These are phyloP conservation scores for Psettodes erumei DNA, from an alignment of 2,113 vertebrate species.

Conservation along the genomic window DNA sequence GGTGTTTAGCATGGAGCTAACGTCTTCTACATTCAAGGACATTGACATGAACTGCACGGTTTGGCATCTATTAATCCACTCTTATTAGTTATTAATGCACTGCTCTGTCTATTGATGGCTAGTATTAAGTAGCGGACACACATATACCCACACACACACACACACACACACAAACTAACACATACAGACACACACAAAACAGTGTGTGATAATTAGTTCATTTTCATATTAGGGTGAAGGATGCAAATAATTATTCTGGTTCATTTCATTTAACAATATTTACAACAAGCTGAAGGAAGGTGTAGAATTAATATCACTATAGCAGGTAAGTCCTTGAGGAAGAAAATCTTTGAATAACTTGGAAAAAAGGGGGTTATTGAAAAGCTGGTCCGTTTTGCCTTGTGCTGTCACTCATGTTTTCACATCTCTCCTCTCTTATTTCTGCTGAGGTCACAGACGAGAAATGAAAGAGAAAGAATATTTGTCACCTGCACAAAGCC, in stretches of 20 bases:
- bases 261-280: conserved; percentile 3
- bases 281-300: conserved; percentile 13
- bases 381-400: not conserved
- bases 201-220: conserved; percentile 14
- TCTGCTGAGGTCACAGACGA: conserved; percentile 7
- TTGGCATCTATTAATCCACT: conserved; percentile 1
- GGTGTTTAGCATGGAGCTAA: not conserved
- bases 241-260: not conserved
- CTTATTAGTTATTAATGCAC: conserved; percentile 11
- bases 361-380: not conserved
- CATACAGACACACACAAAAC: not conserved
- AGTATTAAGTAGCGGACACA: conserved; percentile 1
- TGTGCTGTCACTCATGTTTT: conserved; percentile 1
- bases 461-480: conserved; percentile 28
- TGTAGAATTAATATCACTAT: not conserved
- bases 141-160: too few species aligned
- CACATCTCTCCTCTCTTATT: not conserved
- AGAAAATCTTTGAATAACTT: conserved; percentile 15
- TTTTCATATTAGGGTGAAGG: conserved; percentile 21
- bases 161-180: too few species aligned
- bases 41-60: conserved; percentile 1
- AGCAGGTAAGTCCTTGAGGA: conserved; percentile 20
- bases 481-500: conserved; percentile 33
- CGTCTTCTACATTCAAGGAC: not conserved
- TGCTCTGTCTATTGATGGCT: not conserved